Evolutionary conservation across 2,888 invertebrate species (phyloP), one percentile per base, ranked within the genome.

Genomic region (Zygogramma bicolorata): DNA sequence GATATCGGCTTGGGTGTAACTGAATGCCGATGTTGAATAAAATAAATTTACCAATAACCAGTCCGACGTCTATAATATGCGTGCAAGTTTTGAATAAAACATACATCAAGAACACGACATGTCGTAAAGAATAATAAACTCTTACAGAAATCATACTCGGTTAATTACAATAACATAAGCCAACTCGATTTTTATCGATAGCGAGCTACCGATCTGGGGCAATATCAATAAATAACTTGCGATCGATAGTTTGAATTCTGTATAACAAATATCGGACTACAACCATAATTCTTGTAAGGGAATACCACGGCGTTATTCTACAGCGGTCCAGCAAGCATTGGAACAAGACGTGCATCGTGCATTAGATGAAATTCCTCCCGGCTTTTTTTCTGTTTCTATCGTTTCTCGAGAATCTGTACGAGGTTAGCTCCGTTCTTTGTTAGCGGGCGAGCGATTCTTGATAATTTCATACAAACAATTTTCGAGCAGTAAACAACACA

Each of bases 91-190:
- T 77, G 75, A 77, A 77, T 75, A 70, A 77, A 77, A 77, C 76
- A 75, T 75, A 68, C 31, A 65, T 71, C 75, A 70, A 70, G 68
- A 60, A 60, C 59, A 49, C 60, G 63, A 69, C 71, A 76, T 70
- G 73, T 46, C 46, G 46, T 46, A 46, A 46, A 46, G 69, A 65
- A 76, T 76, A 71, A 74, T 70, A 65, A 74, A 71, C 46, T 46
- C 22, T 46, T 20, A 46, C 46, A 46, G 46, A 65, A 74, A 73
- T 73, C 69, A 68, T 73, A 75, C 65, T 71, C 65, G 70, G 65
- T 70, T 75, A 74, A 77, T 77, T 77, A 77, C 72, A 77, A 75
- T 72, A 75, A 77, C 75, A 75, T 72, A 75, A 74, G 70, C 73
- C 65, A 57, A 40, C 40, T 73, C 57, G 62, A 71, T 77, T 73